Base-by-base conservation (phyloP, 1,140 invertebrate genomes). In the Orchestia grillus region DNA sequence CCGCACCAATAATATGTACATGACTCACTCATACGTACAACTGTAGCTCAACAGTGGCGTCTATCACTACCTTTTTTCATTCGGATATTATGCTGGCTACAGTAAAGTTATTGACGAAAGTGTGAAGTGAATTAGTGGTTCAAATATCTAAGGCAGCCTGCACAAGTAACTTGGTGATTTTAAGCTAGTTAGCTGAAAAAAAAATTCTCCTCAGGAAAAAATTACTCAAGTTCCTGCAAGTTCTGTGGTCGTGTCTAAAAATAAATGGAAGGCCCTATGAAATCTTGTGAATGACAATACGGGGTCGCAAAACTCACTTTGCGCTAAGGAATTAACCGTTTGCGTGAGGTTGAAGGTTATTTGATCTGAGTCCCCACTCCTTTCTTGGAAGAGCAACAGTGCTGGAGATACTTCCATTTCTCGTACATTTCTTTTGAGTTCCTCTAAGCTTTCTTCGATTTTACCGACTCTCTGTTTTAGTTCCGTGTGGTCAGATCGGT, bases 371-470 rank as follows among this genome's bases (percentile, higher is more conserved):
- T 45, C 92, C 11, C 44, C 92, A n/a, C 44, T 94, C 15, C 44
- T 94, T 94, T 94, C 92, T 47, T 47, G 43, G 44, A 94, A 94
- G 8, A 44, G 43, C 44, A 94, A 36, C 16, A 94, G 92, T 40
- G 92, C 43, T 4, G 92, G 92, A 40, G 92, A 94, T n/a, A 94
- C 92, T 47, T 94, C 43, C 92, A 94, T 44, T 40, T 45, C 43
- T 47, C 92, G 43, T n/a, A 94, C 92, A 94, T 45, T 47, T 94
- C 44, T 44, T 44, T 45, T 44, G 36, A 94, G 92, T n/a, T 94
- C 44, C 40, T 4, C 44, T 23, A 94, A 94, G n/a, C 44, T 44
- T 28, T 47, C 43, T 47, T 94, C 92, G 92, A 94, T 42, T 94
- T 94, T 94, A 44, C 11, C 44, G 11, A 94, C 44, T 15, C 44